phyloP scores from a whole-genome alignment of 2,888 invertebrate genomes.

The Andrena chrysosceles region DNA sequence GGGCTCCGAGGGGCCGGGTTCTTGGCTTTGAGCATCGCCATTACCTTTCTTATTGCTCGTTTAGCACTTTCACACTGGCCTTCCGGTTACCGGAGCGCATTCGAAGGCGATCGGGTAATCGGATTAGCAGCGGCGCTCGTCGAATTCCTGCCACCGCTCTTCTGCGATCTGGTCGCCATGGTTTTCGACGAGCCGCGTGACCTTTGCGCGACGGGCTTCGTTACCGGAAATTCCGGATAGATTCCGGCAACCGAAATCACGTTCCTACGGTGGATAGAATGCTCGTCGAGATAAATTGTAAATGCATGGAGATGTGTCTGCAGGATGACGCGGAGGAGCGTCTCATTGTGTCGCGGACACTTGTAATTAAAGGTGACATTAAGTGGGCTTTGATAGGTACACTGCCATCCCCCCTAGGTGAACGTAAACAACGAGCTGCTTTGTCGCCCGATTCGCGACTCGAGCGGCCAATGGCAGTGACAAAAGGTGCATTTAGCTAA shows the following conservation, averaged over 20 bases:
- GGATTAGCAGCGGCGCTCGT: slow-evolving; percentile 37
- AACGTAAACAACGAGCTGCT: slow-evolving; percentile 35
- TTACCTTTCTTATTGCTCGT: slow-evolving; percentile 79
- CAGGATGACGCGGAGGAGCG: background rate
- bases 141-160: slow-evolving; percentile 19
- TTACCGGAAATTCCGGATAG: too few species aligned
- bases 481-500: slow-evolving; percentile 61
- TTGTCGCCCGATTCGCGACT: slow-evolving; percentile 43
- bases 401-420: slow-evolving; percentile 9
- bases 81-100: slow-evolving; percentile 26
- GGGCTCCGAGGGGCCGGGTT: slow-evolving; percentile 23
- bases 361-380: slow-evolving; percentile 51
- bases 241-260: too few species aligned
- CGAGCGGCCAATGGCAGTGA: slow-evolving; percentile 38
- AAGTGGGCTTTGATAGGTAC: slow-evolving; percentile 38
- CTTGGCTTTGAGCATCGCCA: slow-evolving; percentile 63
- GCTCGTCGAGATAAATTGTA: too few species aligned
- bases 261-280: too few species aligned
- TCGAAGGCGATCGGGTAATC: slow-evolving; percentile 53
- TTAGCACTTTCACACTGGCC: slow-evolving; percentile 68
- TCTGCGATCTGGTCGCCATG: background rate
- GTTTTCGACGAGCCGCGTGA: too few species aligned
- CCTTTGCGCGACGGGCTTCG: too few species aligned
- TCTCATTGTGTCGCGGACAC: background rate
- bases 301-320: background rate